Percentiles rank a stretch among this genome's conserved stretches.
These are phyloP conservation scores for Apamea epomidion DNA, from an alignment of 2,888 invertebrate genomes.

Conservation along the genomic window DNA sequence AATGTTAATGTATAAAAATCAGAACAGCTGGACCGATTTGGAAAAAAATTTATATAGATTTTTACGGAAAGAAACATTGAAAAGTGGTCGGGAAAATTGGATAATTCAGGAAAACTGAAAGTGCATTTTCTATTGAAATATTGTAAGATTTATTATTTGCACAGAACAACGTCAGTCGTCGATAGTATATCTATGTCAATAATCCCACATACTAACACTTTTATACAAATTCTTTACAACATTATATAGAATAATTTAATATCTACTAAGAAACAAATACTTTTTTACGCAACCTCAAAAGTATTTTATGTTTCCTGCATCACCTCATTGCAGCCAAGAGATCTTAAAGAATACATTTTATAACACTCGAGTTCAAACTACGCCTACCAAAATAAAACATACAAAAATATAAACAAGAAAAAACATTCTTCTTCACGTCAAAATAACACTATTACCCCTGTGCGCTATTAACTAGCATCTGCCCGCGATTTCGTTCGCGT, in stretches of 20 bases:
- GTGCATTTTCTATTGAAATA: too few species aligned
- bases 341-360: slow-evolving; percentile 41
- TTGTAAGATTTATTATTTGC: too few species aligned
- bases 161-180: too few species aligned
- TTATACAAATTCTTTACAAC: neutral
- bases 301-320: slow-evolving; percentile 49
- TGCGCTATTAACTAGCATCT: slow-evolving; percentile 1
- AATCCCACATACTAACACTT: neutral
- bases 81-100: too few species aligned
- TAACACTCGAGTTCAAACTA: slow-evolving; percentile 15
- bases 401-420: neutral
- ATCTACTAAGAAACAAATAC: slow-evolving; percentile 8
- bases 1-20: too few species aligned
- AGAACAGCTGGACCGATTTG: too few species aligned
- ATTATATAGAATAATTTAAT: neutral
- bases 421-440: slow-evolving; percentile 17
- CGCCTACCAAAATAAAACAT: slow-evolving; percentile 35
- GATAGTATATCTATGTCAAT: neutral
- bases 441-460: slow-evolving; percentile 7
- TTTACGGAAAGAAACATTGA: too few species aligned
- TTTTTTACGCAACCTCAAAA: slow-evolving; percentile 10
- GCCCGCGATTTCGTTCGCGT: neutral
- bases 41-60: too few species aligned
- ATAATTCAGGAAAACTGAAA: too few species aligned
- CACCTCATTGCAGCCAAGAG: slow-evolving; percentile 19